A percentile compares a stretch with the other conserved stretches of the same genome.
phyloP scores from a whole-genome alignment of 53 echinoderm and acorn worm genomes.

The Echinarachnius parma region DNA sequence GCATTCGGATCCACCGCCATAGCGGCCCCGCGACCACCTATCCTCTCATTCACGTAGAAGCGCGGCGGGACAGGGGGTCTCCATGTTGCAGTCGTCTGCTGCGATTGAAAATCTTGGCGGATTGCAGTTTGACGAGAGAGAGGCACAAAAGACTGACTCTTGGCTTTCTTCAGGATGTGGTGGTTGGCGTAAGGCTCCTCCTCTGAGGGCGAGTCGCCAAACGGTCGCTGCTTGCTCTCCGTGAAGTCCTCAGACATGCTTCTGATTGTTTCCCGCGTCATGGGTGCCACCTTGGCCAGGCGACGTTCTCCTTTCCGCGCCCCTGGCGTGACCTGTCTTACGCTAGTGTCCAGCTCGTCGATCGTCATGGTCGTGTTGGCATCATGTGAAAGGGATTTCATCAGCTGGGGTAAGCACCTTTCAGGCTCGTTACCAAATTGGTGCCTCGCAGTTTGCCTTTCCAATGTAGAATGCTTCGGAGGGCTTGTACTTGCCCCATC shows the following conservation, averaged over 20 bases:
- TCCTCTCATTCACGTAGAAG: conserved; percentile 27
- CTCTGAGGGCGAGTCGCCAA: background rate
- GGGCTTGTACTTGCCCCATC: no score
- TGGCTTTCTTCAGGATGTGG: conserved; percentile 37
- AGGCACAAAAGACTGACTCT: conserved; percentile 38
- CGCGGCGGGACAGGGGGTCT: conserved; percentile 31
- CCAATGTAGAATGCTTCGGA: no score
- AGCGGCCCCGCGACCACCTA: conserved; percentile 1
- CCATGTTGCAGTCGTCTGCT: conserved; percentile 2
- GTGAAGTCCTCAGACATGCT: conserved; percentile 24
- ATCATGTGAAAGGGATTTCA: background rate
- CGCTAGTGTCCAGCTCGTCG: background rate
- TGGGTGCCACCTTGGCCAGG: conserved; percentile 30
- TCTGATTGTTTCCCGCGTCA: conserved; percentile 14
- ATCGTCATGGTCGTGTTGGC: conserved; percentile 9
- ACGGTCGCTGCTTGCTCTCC: background rate
- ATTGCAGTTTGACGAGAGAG: conserved; percentile 34
- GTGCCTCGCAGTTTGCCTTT: no score
- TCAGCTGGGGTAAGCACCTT: conserved; percentile 12
- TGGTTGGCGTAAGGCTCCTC: conserved; percentile 30
- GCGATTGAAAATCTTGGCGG: conserved; percentile 9
- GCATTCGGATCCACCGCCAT: background rate
- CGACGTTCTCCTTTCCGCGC: background rate
- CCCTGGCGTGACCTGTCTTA: background rate
- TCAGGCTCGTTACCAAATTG: no score